Evolutionary conservation across 1,140 invertebrate species (phyloP).

Genomic region (Drosophila simulans): DNA sequence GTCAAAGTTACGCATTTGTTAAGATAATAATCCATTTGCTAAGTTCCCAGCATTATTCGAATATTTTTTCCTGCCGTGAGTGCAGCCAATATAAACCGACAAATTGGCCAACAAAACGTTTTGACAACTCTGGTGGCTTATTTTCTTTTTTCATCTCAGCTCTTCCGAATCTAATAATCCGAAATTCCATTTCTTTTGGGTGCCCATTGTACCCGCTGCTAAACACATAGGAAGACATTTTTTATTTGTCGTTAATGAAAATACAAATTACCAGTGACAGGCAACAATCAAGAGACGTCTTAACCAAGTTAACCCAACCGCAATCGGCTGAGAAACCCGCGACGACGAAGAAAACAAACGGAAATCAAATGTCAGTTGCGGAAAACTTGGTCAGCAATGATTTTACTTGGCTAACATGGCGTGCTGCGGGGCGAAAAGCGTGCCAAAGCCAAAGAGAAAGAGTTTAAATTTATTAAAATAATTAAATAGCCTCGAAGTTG

Average conservation of each 20-base stretch:
- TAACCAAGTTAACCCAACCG: background rate
- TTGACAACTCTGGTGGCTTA: conserved; percentile 15
- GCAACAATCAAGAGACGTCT: conserved; percentile 24
- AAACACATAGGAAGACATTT: conserved; percentile 42
- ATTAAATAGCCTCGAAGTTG: background rate
- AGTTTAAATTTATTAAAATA: background rate
- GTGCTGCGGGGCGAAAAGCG: conserved; percentile 38
- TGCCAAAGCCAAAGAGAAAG: conserved; percentile 19
- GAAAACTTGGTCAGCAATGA: conserved; percentile 65
- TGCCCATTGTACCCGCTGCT: conserved; percentile 8
- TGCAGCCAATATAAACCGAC: conserved; percentile 17
- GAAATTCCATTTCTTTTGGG: conserved; percentile 20
- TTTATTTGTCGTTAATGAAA: conserved; percentile 37
- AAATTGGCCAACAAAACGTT: conserved; percentile 42
- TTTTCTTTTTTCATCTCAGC: background rate
- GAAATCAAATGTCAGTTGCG: conserved; percentile 72
- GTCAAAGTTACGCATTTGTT: conserved; percentile 18
- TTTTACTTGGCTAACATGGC: conserved; percentile 39
- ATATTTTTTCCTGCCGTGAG: conserved; percentile 27
- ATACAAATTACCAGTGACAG: conserved; percentile 52
- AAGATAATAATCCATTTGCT: conserved; percentile 10
- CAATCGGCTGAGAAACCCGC: conserved; percentile 7
- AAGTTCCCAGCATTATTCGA: conserved; percentile 20
- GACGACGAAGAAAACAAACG: conserved; percentile 38
- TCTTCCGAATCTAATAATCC: conserved; percentile 3